These are phyloP conservation scores for Helicolenus hilgendorfi DNA, from an alignment of 2,797 vertebrate species.

Conservation along the genomic window DNA sequence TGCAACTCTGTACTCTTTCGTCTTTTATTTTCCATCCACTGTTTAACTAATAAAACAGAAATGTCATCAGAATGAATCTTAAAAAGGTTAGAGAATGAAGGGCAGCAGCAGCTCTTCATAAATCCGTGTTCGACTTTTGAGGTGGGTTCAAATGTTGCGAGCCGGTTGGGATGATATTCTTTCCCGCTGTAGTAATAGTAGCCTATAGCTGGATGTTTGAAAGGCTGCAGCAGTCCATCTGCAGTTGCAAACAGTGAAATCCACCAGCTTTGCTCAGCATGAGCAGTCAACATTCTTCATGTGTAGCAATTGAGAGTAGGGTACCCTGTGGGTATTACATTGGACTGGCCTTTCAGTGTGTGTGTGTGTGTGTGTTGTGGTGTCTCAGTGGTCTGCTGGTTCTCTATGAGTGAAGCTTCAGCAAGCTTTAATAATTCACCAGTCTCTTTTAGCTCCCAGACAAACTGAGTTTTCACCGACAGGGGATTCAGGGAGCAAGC, in stretches of 20 bases:
- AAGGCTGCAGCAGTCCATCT: slow-evolving; percentile 53
- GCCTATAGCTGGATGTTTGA: slow-evolving; percentile 55
- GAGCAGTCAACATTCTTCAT: slow-evolving; percentile 73
- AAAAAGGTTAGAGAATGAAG: slow-evolving; percentile 20
- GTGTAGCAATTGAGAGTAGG: slow-evolving; percentile 63
- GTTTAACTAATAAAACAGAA: slow-evolving; percentile 37
- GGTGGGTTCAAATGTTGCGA: slow-evolving; percentile 22
- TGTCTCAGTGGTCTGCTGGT: slow-evolving; percentile 69
- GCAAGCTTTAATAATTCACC: slow-evolving; percentile 86
- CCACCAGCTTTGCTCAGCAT: slow-evolving; percentile 76
- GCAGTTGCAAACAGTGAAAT: slow-evolving; percentile 66
- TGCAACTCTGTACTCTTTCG: background rate
- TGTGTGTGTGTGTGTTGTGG: slow-evolving; percentile 34
- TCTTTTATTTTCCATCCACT: slow-evolving; percentile 10
- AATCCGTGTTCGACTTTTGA: slow-evolving; percentile 16
- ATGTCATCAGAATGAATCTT: slow-evolving; percentile 41
- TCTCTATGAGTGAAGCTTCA: slow-evolving; percentile 78
- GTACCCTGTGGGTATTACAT: slow-evolving; percentile 63
- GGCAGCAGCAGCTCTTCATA: slow-evolving; percentile 15
- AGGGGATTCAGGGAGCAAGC: slow-evolving; percentile 70
- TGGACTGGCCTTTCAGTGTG: slow-evolving; percentile 50
- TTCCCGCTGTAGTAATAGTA: slow-evolving; percentile 30
- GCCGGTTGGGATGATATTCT: slow-evolving; percentile 5
- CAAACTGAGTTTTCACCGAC: slow-evolving; percentile 79
- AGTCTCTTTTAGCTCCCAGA: slow-evolving; percentile 79